Evolutionary conservation across 2,113 vertebrate genomes (phyloP), one percentile per base, ranked within the genome.

Genomic region (Pseudorectes ferrugineus): DNA sequence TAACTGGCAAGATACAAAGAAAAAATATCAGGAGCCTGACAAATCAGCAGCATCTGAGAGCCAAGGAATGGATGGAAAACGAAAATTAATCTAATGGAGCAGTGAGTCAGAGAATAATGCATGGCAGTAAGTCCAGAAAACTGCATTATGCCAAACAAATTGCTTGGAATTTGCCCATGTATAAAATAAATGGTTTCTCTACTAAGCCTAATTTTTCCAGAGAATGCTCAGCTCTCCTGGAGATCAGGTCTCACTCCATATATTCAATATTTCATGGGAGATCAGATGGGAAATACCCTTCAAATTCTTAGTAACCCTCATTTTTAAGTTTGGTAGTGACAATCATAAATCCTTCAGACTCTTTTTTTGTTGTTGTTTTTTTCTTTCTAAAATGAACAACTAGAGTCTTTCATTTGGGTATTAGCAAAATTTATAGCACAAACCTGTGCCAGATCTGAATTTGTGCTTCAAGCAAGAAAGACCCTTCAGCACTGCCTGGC

Each of bases 1-100:
- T 38, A 63, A 75, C 51, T 84, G 83, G 46, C 63, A 80, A 91
- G 25, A 13, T 19, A 72, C 0, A 40, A 66, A 65, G 59, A 68
- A 63, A 43, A 91, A 78, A 18, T 52, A 35, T 4, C 10, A 19
- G 6, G 36, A 70, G 11, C 42, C 49, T 21, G 43, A 67, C 14
- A 87, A 57, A 75, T 35, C 52, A 51, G 68, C 65, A 75, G 52
- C 54, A 70, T 33, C 84, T 65, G 18, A 22, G 26, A 90, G 93
- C 75, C 91, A 92, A 92, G 62, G 79, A 92, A 85, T 26, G 83
- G 80, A 85, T 73, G 62, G 58, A 46, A 92, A 92, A 86, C 22
- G 16, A 46, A 78, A 96, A 95, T 79, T 48, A 59, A 70, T 29
- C 43, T 74, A 80, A 90, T 25, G 88, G 62, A 92, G 45, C n/a